Evolutionary conservation across 2,113 vertebrate genomes (phyloP).

Genomic region (Hyperoodon ampullatus): DNA sequence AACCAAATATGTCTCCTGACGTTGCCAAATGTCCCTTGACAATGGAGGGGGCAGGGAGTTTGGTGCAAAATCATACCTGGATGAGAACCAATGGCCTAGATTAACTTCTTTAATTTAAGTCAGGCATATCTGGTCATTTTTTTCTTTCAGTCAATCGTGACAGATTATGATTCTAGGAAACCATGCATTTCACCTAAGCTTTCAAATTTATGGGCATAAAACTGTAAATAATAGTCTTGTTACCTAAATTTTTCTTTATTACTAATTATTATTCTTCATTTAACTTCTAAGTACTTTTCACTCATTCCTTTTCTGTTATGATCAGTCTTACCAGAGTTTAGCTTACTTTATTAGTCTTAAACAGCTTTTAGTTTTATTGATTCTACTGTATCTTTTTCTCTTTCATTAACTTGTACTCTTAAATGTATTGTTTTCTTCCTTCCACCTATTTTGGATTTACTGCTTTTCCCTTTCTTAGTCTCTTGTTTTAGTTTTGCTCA

Average conservation of each 20-base stretch:
- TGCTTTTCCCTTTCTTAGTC: slow-evolving; percentile 11
- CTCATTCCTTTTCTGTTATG: not conserved
- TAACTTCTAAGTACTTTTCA: not conserved
- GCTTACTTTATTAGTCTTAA: not conserved
- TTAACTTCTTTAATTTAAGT: not conserved
- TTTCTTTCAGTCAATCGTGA: not conserved
- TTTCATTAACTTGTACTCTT: not conserved
- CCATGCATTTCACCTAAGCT: not conserved
- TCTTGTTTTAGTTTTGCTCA: slow-evolving; percentile 33
- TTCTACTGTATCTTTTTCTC: not conserved
- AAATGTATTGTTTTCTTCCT: not conserved
- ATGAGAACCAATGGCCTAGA: not conserved
- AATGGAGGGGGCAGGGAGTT: not conserved
- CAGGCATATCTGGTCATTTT: not conserved
- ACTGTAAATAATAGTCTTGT: not conserved
- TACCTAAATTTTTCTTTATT: not conserved
- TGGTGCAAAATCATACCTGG: not conserved
- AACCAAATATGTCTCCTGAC: not conserved
- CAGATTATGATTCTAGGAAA: not conserved
- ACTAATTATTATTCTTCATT: not conserved
- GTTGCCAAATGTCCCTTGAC: not conserved
- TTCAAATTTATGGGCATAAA: slow-evolving; percentile 35
- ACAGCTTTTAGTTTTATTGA: not conserved
- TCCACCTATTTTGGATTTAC: not conserved
- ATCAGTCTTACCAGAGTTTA: not conserved